Evolutionary conservation across 2,888 invertebrate species (phyloP), one percentile per base, ranked within the genome.

Genomic region (Lycaena phlaeas): DNA sequence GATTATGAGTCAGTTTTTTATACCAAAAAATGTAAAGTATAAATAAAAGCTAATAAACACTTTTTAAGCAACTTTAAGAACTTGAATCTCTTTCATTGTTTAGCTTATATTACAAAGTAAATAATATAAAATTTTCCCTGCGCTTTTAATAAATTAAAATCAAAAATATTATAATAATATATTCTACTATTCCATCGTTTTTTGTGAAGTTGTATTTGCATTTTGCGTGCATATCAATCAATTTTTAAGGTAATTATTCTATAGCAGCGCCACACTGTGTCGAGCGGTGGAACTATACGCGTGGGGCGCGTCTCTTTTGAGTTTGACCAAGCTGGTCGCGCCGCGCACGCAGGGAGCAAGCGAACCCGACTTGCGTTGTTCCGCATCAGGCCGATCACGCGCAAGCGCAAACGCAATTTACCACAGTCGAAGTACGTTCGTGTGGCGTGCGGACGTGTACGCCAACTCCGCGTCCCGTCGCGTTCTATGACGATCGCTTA

Each of bases 241-340:
- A n/a, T n/a, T 44, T 50, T 45, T 45, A 42, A 42, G 40, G 50
- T 52, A 56, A 58, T 51, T 50, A 55, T 43, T 48, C 55, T 44
- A 52, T 48, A 42, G 49, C 51, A 62, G 57, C 68, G 73, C 71
- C 74, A 71, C 61, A 59, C 56, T 41, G 66, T 52, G 68, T 54
- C 59, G 62, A 59, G 61, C 51, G 61, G 68, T 53, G 39, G 52
- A 61, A 67, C 53, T 52, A 58, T 11, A 45, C 40, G 40, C 42
- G 46, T 44, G 45, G 41, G 46, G 52, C 46, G 50, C 49, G 25
- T 30, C 17, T 38, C 51, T 53, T 52, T n/a, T n/a, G 47, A 49
- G 53, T 52, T n/a, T n/a, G 47, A 49, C 48, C 47, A 48, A 50
- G 42, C n/a, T 40, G 44, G 42, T 28, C 38, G 38, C 44, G 36